Conservation (phyloP, 2,797 vertebrate genomes). For the Tragelaphus oryx region DNA sequence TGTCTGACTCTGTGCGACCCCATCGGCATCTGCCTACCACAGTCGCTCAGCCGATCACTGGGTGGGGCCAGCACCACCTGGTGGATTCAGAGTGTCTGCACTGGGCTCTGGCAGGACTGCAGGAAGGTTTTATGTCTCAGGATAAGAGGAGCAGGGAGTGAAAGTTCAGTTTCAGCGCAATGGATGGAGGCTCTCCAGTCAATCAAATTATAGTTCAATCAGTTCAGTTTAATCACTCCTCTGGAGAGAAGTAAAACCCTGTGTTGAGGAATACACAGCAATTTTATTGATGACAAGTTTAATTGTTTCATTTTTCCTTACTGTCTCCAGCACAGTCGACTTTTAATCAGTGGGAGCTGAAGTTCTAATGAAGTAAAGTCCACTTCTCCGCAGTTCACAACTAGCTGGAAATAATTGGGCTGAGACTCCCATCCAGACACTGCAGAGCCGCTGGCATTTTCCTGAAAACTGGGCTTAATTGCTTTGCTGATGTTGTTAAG, state of each 20-base stretch:
- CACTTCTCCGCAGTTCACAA: slow-evolving; percentile 84
- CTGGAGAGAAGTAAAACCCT: slow-evolving; percentile 82
- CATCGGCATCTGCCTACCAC: no score
- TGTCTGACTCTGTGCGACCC: no score
- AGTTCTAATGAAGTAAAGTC: slow-evolving; percentile 87
- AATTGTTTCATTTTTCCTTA: slow-evolving; percentile 88
- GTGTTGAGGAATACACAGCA: slow-evolving; percentile 82
- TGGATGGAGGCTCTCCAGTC: slow-evolving; percentile 79
- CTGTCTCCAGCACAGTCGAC: slow-evolving; percentile 82
- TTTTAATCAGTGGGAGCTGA: slow-evolving; percentile 87
- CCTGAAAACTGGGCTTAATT: slow-evolving; percentile 87
- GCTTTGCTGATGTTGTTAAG: slow-evolving; percentile 88
- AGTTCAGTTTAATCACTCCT: slow-evolving; percentile 86
- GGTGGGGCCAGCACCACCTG: neutral
- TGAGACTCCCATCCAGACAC: slow-evolving; percentile 87
- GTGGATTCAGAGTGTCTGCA: neutral
- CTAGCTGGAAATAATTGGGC: slow-evolving; percentile 88
- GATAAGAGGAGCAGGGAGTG: slow-evolving; percentile 78
- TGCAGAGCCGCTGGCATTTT: slow-evolving; percentile 85
- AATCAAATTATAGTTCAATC: slow-evolving; percentile 85
- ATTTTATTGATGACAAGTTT: slow-evolving; percentile 87
- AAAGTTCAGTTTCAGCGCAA: slow-evolving; percentile 74
- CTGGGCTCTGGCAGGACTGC: slow-evolving; percentile 35
- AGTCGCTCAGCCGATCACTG: neutral
- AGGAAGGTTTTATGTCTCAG: slow-evolving; percentile 67